Evolutionary conservation across 1,140 invertebrate species (phyloP), one percentile per base, ranked within the genome.

Genomic region (Meloidogyne hapla): DNA sequence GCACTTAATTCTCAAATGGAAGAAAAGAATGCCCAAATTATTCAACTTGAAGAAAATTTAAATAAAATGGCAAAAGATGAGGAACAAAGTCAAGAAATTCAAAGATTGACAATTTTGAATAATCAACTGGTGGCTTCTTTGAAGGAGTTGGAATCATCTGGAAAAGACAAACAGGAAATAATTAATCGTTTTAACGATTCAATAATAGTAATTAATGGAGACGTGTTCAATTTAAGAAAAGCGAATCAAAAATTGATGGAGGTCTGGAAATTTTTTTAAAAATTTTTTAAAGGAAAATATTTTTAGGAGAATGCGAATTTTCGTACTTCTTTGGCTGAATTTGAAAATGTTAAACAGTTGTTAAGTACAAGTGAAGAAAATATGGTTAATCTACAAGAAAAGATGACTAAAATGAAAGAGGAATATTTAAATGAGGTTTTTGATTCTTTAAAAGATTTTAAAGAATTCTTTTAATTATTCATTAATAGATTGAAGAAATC

Each of bases 101-200:
- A 45, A 15, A 1, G 13, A 15, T 45, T 45, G 42, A 45, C 1
- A 45, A 45, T 1, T 15, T 1, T 6, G 18, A 45, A 45, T 15
- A 15, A 45, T 2, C 1, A 45, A 45, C 18, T 45, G 5, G 1
- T 45, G 10, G 13, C 12, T n/a, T n/a, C n/a, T n/a, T n/a, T n/a
- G n/a, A n/a, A 45, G 2, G 12, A 2, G 2, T 15, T 45, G 2
- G 13, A 45, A 45, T 15, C 12, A 45, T 15, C 2, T 2, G 2
- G 18, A 45, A 18, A 15, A 15, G 42, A 45, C 13, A 45, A 38
- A 38, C 3, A 4, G 9, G 33, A 77, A n/a, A 28, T 77, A 9
- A 12, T 42, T 66, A 18, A 2, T 64, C 42, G 78, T 61, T 77
- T 79, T 38, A 25, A 67, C 4, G 75, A 77, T 12, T 78, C 75